phyloP scores from a whole-genome alignment of 2,113 vertebrate genomes.

The Neolamprologus hecqui region DNA sequence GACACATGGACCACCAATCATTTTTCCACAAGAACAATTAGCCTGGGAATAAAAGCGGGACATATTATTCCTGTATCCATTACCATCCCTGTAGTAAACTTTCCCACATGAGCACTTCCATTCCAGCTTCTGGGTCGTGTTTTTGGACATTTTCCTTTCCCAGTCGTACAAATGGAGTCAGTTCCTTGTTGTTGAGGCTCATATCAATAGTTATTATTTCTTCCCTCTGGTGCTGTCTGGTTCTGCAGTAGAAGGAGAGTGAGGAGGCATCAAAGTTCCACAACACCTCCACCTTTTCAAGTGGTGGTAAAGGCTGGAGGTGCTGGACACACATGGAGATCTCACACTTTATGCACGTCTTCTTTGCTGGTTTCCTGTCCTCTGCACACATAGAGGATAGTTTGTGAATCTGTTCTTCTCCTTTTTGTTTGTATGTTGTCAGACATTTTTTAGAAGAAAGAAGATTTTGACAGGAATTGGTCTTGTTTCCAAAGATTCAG shows the following conservation, averaged over 20 bases:
- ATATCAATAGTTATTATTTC: not conserved
- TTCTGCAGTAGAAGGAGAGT: no score
- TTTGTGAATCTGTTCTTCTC: not conserved
- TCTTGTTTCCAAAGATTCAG: not conserved
- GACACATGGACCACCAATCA: not conserved
- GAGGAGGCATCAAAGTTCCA: no score
- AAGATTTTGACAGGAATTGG: not conserved
- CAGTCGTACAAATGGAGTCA: not conserved
- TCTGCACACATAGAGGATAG: slow-evolving; percentile 27
- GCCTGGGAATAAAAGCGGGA: accelerated
- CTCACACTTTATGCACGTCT: slow-evolving; percentile 71
- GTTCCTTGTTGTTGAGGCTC: accelerated
- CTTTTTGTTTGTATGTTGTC: not conserved
- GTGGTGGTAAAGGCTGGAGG: accelerated
- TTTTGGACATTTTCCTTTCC: not conserved
- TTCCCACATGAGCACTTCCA: not conserved
- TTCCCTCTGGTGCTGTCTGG: no score
- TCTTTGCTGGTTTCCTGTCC: slow-evolving; percentile 34
- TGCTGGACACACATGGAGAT: slow-evolving; percentile 58
- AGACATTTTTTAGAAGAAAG: not conserved
- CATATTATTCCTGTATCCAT: not conserved
- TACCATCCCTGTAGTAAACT: not conserved
- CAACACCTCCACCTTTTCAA: no score
- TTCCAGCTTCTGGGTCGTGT: accelerated
- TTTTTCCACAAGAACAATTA: not conserved